These are phyloP conservation scores for Synanthedon formicaeformis DNA, from an alignment of 2,888 invertebrate genomes.

Conservation along the genomic window DNA sequence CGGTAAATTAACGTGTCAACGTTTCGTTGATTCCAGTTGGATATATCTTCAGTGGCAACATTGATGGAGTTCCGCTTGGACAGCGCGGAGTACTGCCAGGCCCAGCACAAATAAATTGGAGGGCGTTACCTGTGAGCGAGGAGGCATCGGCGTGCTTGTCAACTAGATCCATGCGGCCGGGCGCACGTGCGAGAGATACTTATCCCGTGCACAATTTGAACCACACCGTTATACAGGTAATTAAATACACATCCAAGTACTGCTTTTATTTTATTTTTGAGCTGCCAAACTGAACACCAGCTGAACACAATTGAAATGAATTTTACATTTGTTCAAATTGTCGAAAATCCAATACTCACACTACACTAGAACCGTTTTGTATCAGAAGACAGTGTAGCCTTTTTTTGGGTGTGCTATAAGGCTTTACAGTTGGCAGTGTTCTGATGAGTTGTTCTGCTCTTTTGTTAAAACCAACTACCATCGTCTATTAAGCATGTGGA, in stretches of 20 bases:
- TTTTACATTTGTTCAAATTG: no score
- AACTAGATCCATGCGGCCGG: conserved; percentile 57
- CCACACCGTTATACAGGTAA: conserved; percentile 49
- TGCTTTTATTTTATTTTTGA: no score
- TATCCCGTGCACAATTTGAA: conserved; percentile 46
- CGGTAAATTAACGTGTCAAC: not conserved
- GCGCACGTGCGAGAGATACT: conserved; percentile 39
- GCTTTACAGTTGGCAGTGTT: no score
- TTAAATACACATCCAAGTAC: not conserved
- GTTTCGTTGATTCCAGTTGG: conserved; percentile 76
- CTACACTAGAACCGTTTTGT: no score
- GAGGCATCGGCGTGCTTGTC: conserved; percentile 30
- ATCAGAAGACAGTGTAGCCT: no score
- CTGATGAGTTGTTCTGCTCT: no score
- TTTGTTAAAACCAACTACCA: no score
- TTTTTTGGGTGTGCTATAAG: no score
- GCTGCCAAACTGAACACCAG: no score
- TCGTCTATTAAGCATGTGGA: no score
- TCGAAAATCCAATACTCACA: no score
- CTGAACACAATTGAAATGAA: no score
- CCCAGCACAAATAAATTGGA: conserved; percentile 92
- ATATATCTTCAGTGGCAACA: conserved; percentile 90
- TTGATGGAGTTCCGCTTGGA: conserved; percentile 99
- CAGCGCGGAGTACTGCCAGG: conserved; percentile 98
- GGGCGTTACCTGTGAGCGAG: conserved; percentile 38